Base-by-base conservation (phyloP, 2,888 invertebrate genomes). In the Ennomos fuscantarius region DNA sequence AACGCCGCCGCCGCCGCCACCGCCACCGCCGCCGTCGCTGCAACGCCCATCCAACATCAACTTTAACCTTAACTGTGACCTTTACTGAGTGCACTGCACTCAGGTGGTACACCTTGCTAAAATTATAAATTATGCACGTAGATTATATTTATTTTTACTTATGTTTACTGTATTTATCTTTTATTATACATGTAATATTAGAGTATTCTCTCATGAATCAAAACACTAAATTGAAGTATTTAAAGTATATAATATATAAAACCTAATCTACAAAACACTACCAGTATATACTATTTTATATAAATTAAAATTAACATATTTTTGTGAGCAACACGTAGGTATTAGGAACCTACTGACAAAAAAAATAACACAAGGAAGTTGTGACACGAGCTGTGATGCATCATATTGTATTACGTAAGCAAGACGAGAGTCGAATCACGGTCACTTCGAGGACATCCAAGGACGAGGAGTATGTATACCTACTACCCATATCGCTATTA, bases 1-100 rank as follows among this genome's bases (percentile, higher is more conserved):
- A 82, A 24, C 78, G 73, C 74, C 79, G 76, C 71, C 78, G 73
- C 74, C 79, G 76, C 71, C 73, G 72, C 66, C 66, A 73, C 73
- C 80, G 72, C 73, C 82, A 74, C 69, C 72, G 70, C 67, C 66
- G 68, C 64, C 69, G 65, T 68, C 82, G 81, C 72, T 81, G 84
- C 84, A 81, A 79, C 82, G 82, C 82, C 82, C 83, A 81, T 79
- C 80, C 84, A 77, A 86, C 85, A 82, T 86, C 83, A 82, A 86
- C 85, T 90, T 85, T 89, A 89, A 90, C 91, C 91, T 92, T 92
- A 87, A 86, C 85, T 88, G 74, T 88, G 91, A 91, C 91, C 91
- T 90, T 86, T 86, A 72, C 77, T 64, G 81, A 80, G 90, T 89
- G 83, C 91, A 89, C 83, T 87, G 90, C 82, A 84, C 90, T 82